Base-by-base conservation (phyloP, 2,888 invertebrate genomes). In the Mystacides longicornis region DNA sequence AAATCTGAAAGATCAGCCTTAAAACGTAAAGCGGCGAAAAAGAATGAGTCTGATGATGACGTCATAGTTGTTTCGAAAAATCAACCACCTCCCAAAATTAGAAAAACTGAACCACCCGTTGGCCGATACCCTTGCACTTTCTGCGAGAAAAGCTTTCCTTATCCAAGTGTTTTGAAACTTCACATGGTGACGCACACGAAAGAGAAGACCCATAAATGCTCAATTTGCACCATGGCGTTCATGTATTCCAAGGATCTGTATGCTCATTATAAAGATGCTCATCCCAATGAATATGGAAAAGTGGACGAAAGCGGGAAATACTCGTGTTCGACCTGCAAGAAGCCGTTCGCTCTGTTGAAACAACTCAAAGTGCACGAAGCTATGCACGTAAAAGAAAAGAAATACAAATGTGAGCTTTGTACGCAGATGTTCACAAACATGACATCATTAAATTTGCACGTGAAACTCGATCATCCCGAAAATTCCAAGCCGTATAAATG, bases 401-500 rank as follows among this genome's bases (percentile, higher is more conserved):
- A 69, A n/a, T 71, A 73, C 57, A 70, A 69, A 51, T 73, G 73
- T 55, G 62, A 68, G 20, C 64, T 66, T 16, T 80, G 80, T 63
- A 67, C 73, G 51, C 71, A 77, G 60, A 65, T 71, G 33, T 78
- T 79, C 62, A 67, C 73, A 1, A 74, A 75, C 53, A 71, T 74
- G 46, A 73, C 75, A 49, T 74, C 73, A 46, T 67, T 80, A 21
- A 72, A 74, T 45, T 68, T 76, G 59, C 80, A 81, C 60, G 69
- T 73, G 51, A 74, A 75, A 54, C 69, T 69, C 9, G 79, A 80
- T 60, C 66, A 64, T 3, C 69, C 65, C 7, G 66, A 68, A 31
- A 43, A 56, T 31, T 54, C 45, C 33, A 68, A 67, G 33, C 67
- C 72, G 50, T 67, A 70, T 58, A 65, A 64, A 4, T 75, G 75